Percentiles rank a stretch among this genome's conserved stretches.
These are phyloP conservation scores for Coregonus suidteri DNA, from an alignment of 2,797 vertebrate species.

Conservation along the genomic window DNA sequence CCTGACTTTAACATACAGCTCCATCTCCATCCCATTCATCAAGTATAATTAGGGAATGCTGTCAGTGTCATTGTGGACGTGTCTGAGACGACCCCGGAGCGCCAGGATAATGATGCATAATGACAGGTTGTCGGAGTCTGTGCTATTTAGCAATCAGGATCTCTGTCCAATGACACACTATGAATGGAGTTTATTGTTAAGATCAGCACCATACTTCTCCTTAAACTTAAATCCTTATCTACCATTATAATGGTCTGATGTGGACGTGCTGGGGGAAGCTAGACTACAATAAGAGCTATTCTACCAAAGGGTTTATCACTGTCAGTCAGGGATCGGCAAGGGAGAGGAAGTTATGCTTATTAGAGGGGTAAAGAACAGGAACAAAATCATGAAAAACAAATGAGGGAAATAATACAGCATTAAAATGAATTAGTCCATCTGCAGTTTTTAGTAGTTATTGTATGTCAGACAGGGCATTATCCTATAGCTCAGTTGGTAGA, in stretches of 20 bases:
- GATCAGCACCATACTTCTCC: conserved; percentile 9
- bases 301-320: neutral
- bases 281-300: neutral
- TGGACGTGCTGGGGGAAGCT: neutral
- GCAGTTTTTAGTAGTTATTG: neutral
- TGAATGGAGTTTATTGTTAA: conserved; percentile 10
- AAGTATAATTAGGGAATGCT: conserved; percentile 48
- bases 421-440: neutral
- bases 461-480: no score
- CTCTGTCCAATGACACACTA: no score
- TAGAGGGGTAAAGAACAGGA: neutral
- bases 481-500: no score
- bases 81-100: conserved; percentile 33
- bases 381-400: neutral
- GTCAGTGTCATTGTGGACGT: conserved; percentile 3
- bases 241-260: neutral
- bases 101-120: conserved; percentile 49
- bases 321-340: neutral
- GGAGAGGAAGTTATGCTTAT: neutral
- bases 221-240: neutral
- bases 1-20: no score
- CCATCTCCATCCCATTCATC: conserved; percentile 31
- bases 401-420: neutral
- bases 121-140: conserved; percentile 36
- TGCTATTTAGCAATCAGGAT: no score